Evolutionary conservation across 1,140 invertebrate genomes (phyloP).

Genomic region (Apolygus lucorum): DNA sequence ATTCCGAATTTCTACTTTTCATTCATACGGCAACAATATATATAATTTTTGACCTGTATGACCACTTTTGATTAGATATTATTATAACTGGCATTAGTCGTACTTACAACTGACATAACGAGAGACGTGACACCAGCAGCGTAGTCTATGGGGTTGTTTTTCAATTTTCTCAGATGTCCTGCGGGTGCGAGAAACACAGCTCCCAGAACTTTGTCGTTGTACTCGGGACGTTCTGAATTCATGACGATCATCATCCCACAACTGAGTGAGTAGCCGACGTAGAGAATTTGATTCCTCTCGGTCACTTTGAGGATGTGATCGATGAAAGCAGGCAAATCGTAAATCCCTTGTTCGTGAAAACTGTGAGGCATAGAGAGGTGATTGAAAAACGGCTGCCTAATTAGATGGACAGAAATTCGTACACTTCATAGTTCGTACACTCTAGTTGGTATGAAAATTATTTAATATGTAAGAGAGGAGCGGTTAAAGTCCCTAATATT

Average conservation of each 20-base stretch:
- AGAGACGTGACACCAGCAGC: neutral
- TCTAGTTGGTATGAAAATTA: too few species aligned
- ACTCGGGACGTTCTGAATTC: slow-evolving; percentile 44
- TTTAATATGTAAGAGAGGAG: too few species aligned
- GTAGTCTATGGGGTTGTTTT: neutral
- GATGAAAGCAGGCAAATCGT: slow-evolving; percentile 53
- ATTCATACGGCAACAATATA: too few species aligned
- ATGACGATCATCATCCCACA: slow-evolving; percentile 45
- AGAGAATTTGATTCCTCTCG: slow-evolving; percentile 42
- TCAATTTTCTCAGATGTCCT: neutral
- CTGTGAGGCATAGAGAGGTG: too few species aligned
- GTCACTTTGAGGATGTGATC: slow-evolving; percentile 50
- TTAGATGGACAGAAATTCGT: too few species aligned
- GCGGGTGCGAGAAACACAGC: neutral
- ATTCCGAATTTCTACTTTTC: too few species aligned
- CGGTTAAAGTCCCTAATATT: too few species aligned
- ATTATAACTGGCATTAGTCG: neutral
- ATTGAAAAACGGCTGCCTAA: too few species aligned
- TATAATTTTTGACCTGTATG: too few species aligned
- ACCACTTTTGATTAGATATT: too few species aligned
- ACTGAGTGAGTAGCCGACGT: slow-evolving; percentile 54
- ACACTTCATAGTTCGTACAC: too few species aligned
- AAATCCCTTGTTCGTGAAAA: slow-evolving; percentile 56
- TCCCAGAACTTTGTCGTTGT: slow-evolving; percentile 40
- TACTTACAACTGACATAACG: neutral